Evolutionary conservation across 2,797 vertebrate genomes (phyloP), one percentile per base, ranked within the genome.

Genomic region (Leucoraja ocellata): DNA sequence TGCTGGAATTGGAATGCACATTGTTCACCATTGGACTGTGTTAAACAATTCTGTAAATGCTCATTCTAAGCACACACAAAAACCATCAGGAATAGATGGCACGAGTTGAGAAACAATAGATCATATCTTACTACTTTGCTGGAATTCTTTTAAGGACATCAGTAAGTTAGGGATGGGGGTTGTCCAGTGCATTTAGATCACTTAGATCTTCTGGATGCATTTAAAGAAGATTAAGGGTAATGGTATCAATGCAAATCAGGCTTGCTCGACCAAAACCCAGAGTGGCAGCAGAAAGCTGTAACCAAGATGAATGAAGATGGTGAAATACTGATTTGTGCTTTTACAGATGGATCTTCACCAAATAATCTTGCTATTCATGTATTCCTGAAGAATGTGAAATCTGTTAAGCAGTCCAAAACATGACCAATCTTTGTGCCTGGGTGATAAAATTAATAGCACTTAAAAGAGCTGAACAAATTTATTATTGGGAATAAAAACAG

Each of bases 21-120:
- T 84, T 21, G 1, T 28, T 61, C 61, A 14, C 9, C 54, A 54
- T 61, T 63, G 61, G 54, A n/a, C 0, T 23, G 25, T n/a, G 54
- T 61, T 83, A 58, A 54, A 58, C 4, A 25, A 84, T 84, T 46
- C 39, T 83, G 10, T 81, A 21, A 10, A 18, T 81, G 10, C 13
- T 84, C 11, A 63, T 84, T 84, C 81, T 61, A 84, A 84, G n/a
- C 25, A n/a, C 81, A 84, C 25, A 84, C 2, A 84, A 21, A 84
- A 21, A 61, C 81, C 81, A 84, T 61, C 21, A 84, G 81, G 54
- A n/a, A 58, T n/a, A 25, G 80, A 23, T n/a, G 81, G 25, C 54
- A 84, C n/a, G 23, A 84, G 25, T 61, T 61, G 61, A 14, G 81
- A 84, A 83, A 23, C 80, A 83, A 83, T 83, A 81, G 39, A 74